phyloP scores from a whole-genome alignment of 2,113 vertebrate species.

The Cettia cetti region DNA sequence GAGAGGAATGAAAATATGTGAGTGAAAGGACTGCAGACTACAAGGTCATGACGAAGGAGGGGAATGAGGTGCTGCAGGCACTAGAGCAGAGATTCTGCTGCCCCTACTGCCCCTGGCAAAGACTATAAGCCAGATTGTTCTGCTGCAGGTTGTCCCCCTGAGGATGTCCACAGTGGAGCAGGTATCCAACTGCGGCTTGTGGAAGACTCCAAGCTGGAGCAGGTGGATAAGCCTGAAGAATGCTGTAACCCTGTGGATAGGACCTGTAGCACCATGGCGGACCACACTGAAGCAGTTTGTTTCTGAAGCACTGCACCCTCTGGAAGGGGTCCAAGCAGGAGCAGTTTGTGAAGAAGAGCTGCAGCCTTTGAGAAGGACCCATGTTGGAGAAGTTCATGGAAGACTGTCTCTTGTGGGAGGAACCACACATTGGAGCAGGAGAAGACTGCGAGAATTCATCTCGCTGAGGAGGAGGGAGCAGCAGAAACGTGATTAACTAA shows the following conservation, averaged over 20 bases:
- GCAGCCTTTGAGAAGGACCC: neutral
- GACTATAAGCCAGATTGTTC: neutral
- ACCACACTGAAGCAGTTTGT: neutral
- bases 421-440: neutral
- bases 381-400: neutral
- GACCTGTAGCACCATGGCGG: neutral
- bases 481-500: neutral
- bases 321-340: neutral
- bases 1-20: neutral
- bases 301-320: neutral
- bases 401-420: neutral
- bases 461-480: accelerated
- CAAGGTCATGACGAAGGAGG: neutral
- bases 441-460: neutral
- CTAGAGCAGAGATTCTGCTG: neutral
- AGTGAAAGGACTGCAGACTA: neutral
- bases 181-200: neutral
- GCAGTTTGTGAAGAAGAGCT: neutral
- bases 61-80: neutral
- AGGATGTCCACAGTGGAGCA: neutral
- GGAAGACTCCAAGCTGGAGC: neutral
- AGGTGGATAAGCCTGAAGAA: neutral
- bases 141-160: neutral
- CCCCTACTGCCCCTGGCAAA: accelerated
- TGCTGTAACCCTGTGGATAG: neutral